phyloP scores from a whole-genome alignment of 2,113 vertebrate species.

The Nestor notabilis region DNA sequence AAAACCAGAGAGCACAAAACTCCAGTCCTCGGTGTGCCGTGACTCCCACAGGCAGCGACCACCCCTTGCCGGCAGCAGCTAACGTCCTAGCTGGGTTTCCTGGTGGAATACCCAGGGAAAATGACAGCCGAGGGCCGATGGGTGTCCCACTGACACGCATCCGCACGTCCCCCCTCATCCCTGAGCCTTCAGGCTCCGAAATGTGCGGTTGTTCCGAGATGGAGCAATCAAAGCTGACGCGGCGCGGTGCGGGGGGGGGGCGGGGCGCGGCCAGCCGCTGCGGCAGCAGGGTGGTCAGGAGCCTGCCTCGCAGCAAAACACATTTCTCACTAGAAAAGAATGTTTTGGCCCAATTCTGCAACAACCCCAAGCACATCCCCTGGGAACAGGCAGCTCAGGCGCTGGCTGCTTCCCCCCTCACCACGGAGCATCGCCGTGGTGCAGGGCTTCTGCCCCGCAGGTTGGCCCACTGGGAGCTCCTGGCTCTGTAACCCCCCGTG shows the following conservation, averaged over 20 bases:
- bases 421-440: fast-evolving
- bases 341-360: constrained; percentile 16
- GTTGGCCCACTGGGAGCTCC: fast-evolving
- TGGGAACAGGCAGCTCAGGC: background rate
- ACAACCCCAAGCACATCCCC: background rate
- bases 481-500: fast-evolving
- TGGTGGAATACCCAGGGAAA: fast-evolving
- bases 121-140: background rate
- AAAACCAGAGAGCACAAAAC: constrained; percentile 15
- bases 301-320: constrained; percentile 32
- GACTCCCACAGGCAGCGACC: background rate
- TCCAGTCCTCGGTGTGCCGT: background rate
- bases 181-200: background rate
- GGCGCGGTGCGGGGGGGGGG: background rate
- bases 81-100: background rate
- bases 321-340: constrained; percentile 41
- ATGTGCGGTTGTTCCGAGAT: fast-evolving
- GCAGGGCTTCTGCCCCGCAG: background rate
- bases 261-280: background rate
- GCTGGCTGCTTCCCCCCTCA: background rate
- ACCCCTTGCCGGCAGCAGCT: background rate
- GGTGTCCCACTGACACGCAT: fast-evolving
- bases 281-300: background rate
- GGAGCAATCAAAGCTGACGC: background rate
- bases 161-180: fast-evolving